Evolutionary conservation across 2,113 vertebrate genomes (phyloP).

Genomic region (Muscicapa adusta): DNA sequence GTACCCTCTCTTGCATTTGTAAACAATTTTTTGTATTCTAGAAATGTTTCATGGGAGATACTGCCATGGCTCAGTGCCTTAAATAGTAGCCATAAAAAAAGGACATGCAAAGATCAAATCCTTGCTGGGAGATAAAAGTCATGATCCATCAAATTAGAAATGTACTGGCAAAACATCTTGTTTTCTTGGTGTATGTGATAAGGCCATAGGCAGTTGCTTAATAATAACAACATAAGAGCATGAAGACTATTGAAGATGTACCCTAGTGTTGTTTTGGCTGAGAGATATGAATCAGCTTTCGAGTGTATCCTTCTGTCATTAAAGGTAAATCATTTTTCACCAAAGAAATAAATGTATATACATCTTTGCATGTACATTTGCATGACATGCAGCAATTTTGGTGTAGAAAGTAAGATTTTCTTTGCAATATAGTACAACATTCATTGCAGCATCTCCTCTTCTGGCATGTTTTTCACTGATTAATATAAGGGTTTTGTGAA

Average conservation of each 20-base stretch:
- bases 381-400: not conserved
- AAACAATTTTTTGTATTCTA: not conserved
- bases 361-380: not conserved
- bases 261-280: not conserved
- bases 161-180: conserved; percentile 1
- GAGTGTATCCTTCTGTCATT: not conserved
- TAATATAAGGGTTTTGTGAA: not conserved
- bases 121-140: not conserved
- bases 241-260: not conserved
- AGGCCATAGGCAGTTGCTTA: not conserved
- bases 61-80: not conserved
- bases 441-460: not conserved
- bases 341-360: not conserved
- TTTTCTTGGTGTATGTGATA: not conserved
- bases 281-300: not conserved
- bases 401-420: not conserved
- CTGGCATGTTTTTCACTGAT: not conserved
- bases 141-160: not conserved
- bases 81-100: not conserved
- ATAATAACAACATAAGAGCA: not conserved
- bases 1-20: not conserved
- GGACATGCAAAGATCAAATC: not conserved
- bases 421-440: not conserved
- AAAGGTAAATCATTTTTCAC: not conserved
- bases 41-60: not conserved